These are phyloP conservation scores for Ridgeia piscesae DNA, from an alignment of 1,140 invertebrate genomes.

Conservation along the genomic window DNA sequence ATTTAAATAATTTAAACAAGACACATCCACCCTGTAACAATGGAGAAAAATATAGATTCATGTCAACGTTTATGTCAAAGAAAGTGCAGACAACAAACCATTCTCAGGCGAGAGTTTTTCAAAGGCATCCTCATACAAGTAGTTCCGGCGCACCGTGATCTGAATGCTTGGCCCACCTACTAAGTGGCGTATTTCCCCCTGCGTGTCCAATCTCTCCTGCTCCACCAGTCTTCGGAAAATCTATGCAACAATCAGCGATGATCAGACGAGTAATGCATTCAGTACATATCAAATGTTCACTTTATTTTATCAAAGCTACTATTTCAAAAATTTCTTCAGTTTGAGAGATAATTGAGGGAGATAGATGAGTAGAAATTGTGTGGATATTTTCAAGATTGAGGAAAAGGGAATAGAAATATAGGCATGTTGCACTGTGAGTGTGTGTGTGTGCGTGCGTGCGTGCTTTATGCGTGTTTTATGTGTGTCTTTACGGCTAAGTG, in stretches of 20 bases:
- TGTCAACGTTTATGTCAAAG: background rate
- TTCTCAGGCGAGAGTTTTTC: conserved; percentile 89
- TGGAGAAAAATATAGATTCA: conserved; percentile 1
- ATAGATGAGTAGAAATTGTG: background rate
- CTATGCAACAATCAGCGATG: conserved; percentile 47
- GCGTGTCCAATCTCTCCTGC: conserved; percentile 73
- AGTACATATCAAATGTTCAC: conserved; percentile 15
- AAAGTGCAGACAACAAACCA: conserved; percentile 56
- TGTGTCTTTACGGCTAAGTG: background rate
- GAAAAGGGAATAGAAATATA: background rate
- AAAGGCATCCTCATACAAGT: conserved; percentile 96
- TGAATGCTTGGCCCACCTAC: conserved; percentile 74
- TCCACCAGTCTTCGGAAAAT: conserved; percentile 77
- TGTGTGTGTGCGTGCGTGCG: background rate
- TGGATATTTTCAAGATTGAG: background rate
- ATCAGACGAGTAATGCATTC: conserved; percentile 16
- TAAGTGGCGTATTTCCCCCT: conserved; percentile 73
- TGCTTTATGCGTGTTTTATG: background rate
- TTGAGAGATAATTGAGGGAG: background rate
- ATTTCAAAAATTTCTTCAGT: background rate
- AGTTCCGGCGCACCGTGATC: conserved; percentile 82
- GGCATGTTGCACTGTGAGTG: background rate
- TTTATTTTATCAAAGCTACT: conserved; percentile 20
- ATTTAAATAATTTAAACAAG: background rate
- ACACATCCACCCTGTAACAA: background rate